Conservation (phyloP, 2,113 vertebrate species). For the Notiomystis cincta region DNA sequence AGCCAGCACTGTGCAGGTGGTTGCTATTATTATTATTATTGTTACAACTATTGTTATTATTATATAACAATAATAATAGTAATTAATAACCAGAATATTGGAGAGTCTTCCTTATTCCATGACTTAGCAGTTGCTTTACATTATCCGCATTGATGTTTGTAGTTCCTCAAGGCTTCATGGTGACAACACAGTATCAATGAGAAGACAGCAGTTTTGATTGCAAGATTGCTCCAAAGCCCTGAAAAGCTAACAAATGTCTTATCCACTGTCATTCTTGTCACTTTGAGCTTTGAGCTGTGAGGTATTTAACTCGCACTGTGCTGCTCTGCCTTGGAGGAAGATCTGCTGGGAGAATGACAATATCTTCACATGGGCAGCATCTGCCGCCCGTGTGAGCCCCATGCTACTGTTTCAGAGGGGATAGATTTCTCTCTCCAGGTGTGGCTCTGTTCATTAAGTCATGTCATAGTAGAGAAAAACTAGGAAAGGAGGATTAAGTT, state of each 20-base stretch:
- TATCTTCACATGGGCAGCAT: rapidly evolving
- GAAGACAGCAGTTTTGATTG: conserved; percentile 10
- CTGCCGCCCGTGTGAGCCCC: background rate
- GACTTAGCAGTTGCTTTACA: background rate
- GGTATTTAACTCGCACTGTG: background rate
- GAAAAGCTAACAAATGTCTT: conserved; percentile 23
- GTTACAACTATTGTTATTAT: too few relatives aligned
- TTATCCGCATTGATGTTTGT: rapidly evolving
- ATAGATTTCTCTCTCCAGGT: background rate
- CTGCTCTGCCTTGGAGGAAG: background rate
- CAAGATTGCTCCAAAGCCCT: conserved; percentile 17
- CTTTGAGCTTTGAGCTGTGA: background rate
- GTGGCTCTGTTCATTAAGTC: background rate
- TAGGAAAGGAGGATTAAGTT: background rate
- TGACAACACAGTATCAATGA: background rate
- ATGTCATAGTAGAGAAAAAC: background rate
- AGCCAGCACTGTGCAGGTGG: background rate
- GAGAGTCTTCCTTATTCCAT: background rate
- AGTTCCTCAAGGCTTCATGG: background rate
- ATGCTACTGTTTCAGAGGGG: background rate
- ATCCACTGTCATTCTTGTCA: background rate
- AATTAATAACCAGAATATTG: background rate
- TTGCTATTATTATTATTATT: background rate
- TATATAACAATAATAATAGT: background rate
- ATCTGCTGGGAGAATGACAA: background rate